phyloP scores from a whole-genome alignment of 2,888 invertebrate genomes.

The Allophyes oxyacanthae region DNA sequence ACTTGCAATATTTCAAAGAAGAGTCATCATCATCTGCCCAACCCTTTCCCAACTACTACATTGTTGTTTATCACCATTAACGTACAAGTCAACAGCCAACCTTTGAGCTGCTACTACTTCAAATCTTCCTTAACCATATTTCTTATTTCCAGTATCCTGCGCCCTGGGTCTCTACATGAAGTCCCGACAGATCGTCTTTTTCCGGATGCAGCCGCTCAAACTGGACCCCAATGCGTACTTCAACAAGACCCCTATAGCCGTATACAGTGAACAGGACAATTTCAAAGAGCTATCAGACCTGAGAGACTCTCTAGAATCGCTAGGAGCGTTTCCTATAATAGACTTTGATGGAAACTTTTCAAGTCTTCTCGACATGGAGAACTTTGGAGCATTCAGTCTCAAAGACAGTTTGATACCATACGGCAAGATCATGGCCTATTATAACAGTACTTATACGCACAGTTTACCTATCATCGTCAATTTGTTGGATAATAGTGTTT shows the following conservation, averaged over 20 bases:
- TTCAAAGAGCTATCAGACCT: constrained; percentile 76
- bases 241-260: constrained; percentile 89
- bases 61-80: too few relatives aligned
- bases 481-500: constrained; percentile 92
- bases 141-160: constrained; percentile 87
- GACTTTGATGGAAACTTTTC: constrained; percentile 92
- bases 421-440: constrained; percentile 90
- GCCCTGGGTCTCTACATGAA: constrained; percentile 91
- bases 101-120: too few relatives aligned
- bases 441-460: constrained; percentile 95
- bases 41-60: too few relatives aligned
- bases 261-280: constrained; percentile 88
- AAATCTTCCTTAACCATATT: neutral
- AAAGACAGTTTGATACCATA: constrained; percentile 86
- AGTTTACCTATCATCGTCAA: constrained; percentile 93
- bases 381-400: constrained; percentile 91
- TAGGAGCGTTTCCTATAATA: constrained; percentile 80
- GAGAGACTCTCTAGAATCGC: constrained; percentile 73
- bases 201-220: constrained; percentile 90
- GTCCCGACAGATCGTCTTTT: constrained; percentile 90
- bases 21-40: too few relatives aligned
- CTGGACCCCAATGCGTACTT: constrained; percentile 91
- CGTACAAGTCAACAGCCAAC: too few relatives aligned
- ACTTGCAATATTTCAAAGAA: too few relatives aligned
- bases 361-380: constrained; percentile 90